These are phyloP conservation scores for Brachylomia viminalis DNA, from an alignment of 2,888 invertebrate genomes.

Conservation along the genomic window DNA sequence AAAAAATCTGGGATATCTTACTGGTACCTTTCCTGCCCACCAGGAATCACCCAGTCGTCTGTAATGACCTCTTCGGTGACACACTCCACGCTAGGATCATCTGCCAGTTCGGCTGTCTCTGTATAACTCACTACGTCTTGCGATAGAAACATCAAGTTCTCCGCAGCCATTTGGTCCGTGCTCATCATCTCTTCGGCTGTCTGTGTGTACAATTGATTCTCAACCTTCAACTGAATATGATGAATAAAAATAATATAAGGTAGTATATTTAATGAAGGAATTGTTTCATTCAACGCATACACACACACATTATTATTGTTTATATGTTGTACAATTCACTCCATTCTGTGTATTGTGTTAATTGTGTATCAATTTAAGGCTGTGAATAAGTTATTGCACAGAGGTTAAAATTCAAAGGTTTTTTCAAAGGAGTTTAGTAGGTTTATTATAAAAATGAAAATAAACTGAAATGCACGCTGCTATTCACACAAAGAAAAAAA, in stretches of 20 bases:
- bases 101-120: constrained; percentile 82
- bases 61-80: constrained; percentile 95
- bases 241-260: constrained; percentile 14
- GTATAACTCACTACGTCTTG: constrained; percentile 89
- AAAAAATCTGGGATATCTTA: constrained; percentile 28
- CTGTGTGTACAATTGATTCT: constrained; percentile 68
- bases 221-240: constrained; percentile 52
- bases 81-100: constrained; percentile 89
- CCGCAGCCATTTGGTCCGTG: constrained; percentile 92
- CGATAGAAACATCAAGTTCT: constrained; percentile 91
- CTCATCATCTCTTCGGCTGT: constrained; percentile 84
- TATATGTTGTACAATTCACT: neutral
- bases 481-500: neutral
- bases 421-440: neutral
- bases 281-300: neutral
- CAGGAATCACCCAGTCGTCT: constrained; percentile 94
- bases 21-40: constrained; percentile 92
- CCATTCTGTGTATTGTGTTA: neutral
- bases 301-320: neutral
- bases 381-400: constrained; percentile 13
- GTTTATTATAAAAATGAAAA: neutral
- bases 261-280: neutral
- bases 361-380: neutral
- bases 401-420: neutral
- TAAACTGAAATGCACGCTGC: neutral